Evolutionary conservation across 2,888 invertebrate genomes (phyloP).

Genomic region (Allacma fusca): DNA sequence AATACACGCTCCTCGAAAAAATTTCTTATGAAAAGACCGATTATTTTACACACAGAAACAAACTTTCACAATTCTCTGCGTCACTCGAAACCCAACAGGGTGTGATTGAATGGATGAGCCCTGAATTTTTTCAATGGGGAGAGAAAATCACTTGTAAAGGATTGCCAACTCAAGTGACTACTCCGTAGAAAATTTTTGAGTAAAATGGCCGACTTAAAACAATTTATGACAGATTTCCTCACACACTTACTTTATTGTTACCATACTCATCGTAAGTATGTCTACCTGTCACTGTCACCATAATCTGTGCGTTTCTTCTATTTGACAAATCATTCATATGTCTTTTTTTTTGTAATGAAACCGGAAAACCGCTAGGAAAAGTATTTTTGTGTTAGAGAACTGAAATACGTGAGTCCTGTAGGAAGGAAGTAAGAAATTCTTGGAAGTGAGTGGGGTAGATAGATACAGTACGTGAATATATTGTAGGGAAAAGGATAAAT

Average conservation of each 20-base stretch:
- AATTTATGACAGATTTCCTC: too few species aligned
- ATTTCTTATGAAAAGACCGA: background rate
- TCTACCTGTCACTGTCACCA: too few species aligned
- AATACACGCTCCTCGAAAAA: background rate
- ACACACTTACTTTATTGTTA: too few species aligned
- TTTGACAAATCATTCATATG: too few species aligned
- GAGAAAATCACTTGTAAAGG: background rate
- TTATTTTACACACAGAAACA: background rate
- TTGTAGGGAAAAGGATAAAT: background rate
- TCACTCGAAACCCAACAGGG: background rate
- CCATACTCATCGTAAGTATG: too few species aligned
- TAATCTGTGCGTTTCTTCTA: too few species aligned
- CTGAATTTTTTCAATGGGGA: slow-evolving; percentile 1
- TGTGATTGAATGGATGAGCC: slow-evolving; percentile 12
- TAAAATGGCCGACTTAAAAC: too few species aligned
- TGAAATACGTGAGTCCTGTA: background rate
- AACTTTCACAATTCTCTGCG: background rate
- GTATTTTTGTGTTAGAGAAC: background rate
- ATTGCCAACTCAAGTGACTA: background rate
- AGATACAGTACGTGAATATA: too few species aligned
- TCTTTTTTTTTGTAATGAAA: background rate
- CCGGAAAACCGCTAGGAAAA: slow-evolving; percentile 12
- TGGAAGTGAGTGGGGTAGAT: too few species aligned
- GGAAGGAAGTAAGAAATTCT: too few species aligned
- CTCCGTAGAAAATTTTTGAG: background rate